Conservation (phyloP, 2,113 vertebrate species). For the Peromyscus leucopus region DNA sequence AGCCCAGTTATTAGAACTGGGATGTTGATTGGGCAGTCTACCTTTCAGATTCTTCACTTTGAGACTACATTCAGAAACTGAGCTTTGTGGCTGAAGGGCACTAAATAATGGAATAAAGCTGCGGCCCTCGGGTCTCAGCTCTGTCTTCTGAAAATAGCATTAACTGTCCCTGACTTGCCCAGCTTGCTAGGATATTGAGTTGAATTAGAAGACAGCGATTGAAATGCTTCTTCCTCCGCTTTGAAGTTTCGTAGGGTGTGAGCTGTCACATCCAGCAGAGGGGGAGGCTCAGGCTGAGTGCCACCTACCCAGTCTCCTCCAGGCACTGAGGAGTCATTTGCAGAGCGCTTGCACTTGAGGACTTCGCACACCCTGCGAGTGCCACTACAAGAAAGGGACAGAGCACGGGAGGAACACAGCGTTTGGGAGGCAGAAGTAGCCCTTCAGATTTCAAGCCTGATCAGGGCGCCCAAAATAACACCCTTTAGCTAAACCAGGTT, state of each 20-base stretch:
- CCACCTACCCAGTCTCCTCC: not conserved
- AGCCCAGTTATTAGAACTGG: not conserved
- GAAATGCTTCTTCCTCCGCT: not conserved
- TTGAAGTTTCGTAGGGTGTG: not conserved
- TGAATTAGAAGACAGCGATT: not conserved
- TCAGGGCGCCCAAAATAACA: not conserved
- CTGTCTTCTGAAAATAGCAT: not conserved
- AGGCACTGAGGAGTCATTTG: not conserved
- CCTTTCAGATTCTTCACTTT: not conserved
- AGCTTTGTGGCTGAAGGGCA: not conserved
- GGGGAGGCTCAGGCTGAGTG: not conserved
- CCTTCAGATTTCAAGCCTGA: not conserved
- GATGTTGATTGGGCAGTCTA: not conserved
- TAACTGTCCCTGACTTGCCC: not conserved
- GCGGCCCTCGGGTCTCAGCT: not conserved
- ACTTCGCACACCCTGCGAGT: not conserved
- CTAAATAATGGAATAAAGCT: not conserved
- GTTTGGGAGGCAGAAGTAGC: not conserved
- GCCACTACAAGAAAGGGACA: not conserved
- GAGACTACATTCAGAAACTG: not conserved
- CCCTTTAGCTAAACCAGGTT: not conserved
- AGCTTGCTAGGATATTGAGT: not conserved
- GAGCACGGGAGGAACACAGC: not conserved
- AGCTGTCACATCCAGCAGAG: not conserved
- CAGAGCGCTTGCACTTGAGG: not conserved